Percentiles rank a stretch among this genome's conserved stretches.
Conservation (phyloP, 2,888 invertebrate genomes). For the Spicauda simplicius region DNA sequence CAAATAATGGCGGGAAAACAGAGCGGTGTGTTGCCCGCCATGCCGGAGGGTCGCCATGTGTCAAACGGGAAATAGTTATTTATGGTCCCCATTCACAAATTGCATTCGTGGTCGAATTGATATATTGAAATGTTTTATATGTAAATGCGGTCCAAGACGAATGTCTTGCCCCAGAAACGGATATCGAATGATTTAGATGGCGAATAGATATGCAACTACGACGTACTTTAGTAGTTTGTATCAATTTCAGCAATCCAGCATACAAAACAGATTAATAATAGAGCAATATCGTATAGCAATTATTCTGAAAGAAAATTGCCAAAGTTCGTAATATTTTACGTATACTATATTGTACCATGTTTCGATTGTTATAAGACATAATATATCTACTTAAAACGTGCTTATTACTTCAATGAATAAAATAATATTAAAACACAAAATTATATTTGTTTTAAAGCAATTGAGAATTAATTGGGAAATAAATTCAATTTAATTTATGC, state of each 20-base stretch:
- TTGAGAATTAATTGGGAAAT: too few relatives aligned
- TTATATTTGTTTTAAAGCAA: too few relatives aligned
- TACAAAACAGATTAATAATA: neutral
- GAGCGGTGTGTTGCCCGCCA: constrained; percentile 62
- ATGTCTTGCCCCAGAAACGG: constrained; percentile 76
- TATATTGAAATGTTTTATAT: constrained; percentile 84
- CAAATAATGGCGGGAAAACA: constrained; percentile 79
- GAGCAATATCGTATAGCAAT: too few relatives aligned
- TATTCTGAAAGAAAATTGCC: too few relatives aligned
- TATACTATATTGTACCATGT: too few relatives aligned
- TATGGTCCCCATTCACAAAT: constrained; percentile 82
- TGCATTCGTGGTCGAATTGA: constrained; percentile 83
- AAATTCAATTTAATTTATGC: too few relatives aligned
- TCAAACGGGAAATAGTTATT: constrained; percentile 83
- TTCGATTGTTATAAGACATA: too few relatives aligned
- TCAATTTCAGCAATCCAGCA: neutral
- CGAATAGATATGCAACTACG: constrained; percentile 6
- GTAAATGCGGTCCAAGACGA: constrained; percentile 78
- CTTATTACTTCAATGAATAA: too few relatives aligned
- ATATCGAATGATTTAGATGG: constrained; percentile 70
- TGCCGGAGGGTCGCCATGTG: constrained; percentile 75
- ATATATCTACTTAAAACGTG: too few relatives aligned
- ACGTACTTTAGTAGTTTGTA: constrained; percentile 9
- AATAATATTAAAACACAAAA: too few relatives aligned
- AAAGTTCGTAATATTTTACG: too few relatives aligned